A percentile compares a stretch with the other conserved stretches of the same genome.
These are phyloP conservation scores for Gopherus flavomarginatus DNA, from an alignment of 2,113 vertebrate species.

Conservation along the genomic window DNA sequence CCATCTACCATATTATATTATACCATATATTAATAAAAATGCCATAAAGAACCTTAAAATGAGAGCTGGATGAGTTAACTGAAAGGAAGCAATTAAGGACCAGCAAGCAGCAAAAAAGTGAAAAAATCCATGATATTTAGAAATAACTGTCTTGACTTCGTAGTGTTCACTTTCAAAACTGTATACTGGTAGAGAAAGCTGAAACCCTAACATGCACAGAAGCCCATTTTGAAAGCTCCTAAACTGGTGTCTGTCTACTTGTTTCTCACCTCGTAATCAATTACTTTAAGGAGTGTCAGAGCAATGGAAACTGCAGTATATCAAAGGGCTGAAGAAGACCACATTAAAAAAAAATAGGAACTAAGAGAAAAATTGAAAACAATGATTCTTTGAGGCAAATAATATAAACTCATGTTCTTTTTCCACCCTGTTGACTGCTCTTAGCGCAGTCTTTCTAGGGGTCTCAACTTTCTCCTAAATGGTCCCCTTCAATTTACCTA, in stretches of 20 bases:
- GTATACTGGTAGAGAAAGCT: background rate
- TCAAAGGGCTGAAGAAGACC: conserved; percentile 27
- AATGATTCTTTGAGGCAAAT: conserved; percentile 60
- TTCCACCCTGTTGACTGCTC: background rate
- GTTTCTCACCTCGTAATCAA: conserved; percentile 23
- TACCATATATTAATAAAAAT: background rate
- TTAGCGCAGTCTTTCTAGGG: background rate
- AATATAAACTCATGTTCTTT: conserved; percentile 50
- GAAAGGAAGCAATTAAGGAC: background rate
- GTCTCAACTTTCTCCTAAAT: too few species aligned
- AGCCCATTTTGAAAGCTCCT: background rate
- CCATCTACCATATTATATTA: accelerated
- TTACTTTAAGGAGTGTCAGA: conserved; percentile 42
- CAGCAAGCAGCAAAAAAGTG: background rate
- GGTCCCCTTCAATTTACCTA: too few species aligned
- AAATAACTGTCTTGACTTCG: background rate
- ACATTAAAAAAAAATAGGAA: conserved; percentile 18
- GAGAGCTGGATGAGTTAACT: background rate
- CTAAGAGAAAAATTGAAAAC: conserved; percentile 62
- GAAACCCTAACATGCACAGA: background rate
- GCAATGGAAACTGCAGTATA: conserved; percentile 28
- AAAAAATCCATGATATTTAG: background rate
- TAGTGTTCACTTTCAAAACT: background rate
- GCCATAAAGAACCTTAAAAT: background rate
- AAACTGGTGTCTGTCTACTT: background rate